Base-by-base conservation (phyloP, 2,888 invertebrate genomes). In the Phorcus lineatus region DNA sequence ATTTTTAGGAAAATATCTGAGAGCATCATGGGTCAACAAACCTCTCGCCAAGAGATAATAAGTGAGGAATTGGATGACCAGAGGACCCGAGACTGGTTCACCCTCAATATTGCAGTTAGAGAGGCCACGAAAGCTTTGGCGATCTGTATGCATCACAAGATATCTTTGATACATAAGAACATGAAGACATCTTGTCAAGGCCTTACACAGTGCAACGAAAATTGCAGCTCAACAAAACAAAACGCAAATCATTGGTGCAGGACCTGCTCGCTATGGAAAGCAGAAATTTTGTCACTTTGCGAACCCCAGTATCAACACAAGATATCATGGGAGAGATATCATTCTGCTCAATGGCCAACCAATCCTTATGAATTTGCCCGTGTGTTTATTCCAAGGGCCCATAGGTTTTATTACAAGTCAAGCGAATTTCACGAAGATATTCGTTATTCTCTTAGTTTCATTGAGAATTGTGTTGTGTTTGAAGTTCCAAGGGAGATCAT, bases 351-450 rank as follows among this genome's bases (percentile, higher is more conserved):
- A 54, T 85, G 85, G 85, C 81, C 83, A 9, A 17, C 31, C 55
- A 85, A 84, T 77, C 84, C 85, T 16, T 85, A 85, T 57, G 85
- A 85, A 40, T 79, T 84, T 16, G 85, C 83, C 11, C 78, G 85
- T 53, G 85, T 82, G 9, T 82, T 84, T 54, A 85, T 85, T 19
- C 83, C 85, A 3, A 57, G 81, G 13, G 85, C 85, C 28, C 85
- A 85, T 36, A 81, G 83, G 70, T 82, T 85, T 16, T 85, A 85
- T 47, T 85, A 83, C 74, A 85, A 84, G 55, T 83, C 84, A 2
- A 80, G 81, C 13, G 85, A 85, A 31, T 85, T 85, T 53, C 85
- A 85, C 36, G 85, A 85, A 77, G 85, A 85, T 74, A 83, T 84
- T 9, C 80, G 85, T 28, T 85, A 79, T 36, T 53, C 79, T 9